phyloP scores from a whole-genome alignment of 1,140 invertebrate genomes.

The Brachionus rubens region DNA sequence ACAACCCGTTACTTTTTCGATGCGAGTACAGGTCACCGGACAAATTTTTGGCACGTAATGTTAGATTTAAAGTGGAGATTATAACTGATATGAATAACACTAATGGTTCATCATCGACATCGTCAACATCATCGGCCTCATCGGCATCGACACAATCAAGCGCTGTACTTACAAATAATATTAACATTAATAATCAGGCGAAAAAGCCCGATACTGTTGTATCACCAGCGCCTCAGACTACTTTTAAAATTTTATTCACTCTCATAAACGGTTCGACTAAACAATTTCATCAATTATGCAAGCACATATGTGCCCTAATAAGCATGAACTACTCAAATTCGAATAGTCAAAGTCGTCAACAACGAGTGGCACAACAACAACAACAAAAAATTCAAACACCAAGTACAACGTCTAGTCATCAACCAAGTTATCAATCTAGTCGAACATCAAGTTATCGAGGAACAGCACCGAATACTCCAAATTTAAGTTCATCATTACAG shows the following conservation, averaged over 20 bases:
- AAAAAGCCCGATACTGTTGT: background rate
- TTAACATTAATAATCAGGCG: conserved; percentile 36
- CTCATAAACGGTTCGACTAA: conserved; percentile 37
- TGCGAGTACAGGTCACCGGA: conserved; percentile 90
- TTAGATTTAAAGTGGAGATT: conserved; percentile 81
- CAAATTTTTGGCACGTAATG: conserved; percentile 92
- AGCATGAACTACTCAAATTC: conserved; percentile 42
- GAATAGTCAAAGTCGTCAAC: background rate
- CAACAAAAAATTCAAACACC: background rate
- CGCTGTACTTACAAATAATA: conserved; percentile 18
- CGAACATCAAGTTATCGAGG: background rate
- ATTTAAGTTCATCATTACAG: conserved; percentile 1
- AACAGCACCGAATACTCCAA: conserved; percentile 10
- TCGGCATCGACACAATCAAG: conserved; percentile 23
- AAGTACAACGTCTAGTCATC: background rate
- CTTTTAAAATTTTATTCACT: conserved; percentile 43
- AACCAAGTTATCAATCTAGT: background rate
- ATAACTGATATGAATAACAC: conserved; percentile 55
- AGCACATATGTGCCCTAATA: conserved; percentile 34
- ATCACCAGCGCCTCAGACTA: background rate
- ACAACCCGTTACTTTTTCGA: conserved; percentile 94
- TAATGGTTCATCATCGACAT: background rate
- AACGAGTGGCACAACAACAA: background rate
- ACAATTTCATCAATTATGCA: conserved; percentile 46
- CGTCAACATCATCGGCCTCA: background rate